Base-by-base conservation (phyloP, 2,888 invertebrate genomes). In the Scaptomyza polygonia region DNA sequence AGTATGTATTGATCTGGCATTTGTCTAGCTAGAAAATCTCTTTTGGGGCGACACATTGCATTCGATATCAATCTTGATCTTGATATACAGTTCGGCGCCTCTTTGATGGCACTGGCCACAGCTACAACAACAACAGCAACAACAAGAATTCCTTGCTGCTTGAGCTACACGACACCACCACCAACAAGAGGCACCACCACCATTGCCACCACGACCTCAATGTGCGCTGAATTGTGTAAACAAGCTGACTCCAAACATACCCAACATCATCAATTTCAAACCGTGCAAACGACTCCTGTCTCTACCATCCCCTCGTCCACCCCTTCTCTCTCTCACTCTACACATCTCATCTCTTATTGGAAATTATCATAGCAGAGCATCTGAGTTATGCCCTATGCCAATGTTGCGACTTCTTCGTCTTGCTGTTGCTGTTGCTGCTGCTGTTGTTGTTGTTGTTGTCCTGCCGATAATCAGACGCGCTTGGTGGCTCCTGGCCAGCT, bases 221-320 rank as follows among this genome's bases (percentile, higher is more conserved):
- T 90, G 90, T 88, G 89, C 90, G 90, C 78, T 90, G 91, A 90
- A 88, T 90, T 90, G 90, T 89, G 90, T 90, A 90, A 90, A 90
- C 90, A 90, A 88, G 90, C 89, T 90, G 90, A 89, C 89, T 86
- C 89, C 89, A 86, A 88, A 86, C 86, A 86, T 88, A 88, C 88
- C 72, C 82, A 81, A 80, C 90, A 86, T 90, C 90, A 90, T 90
- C 90, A 89, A 89, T 90, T 89, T 89, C 79, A 58, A 79, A 63
- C 65, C 63, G 59, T 56, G 63, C 63, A 56, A 48, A 25, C 48
- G 18, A n/a, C 30, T 45, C 67, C 67, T 44, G 25, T 18, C 40
- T 40, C 36, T 32, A 16, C 21, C 36, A n/a, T 11, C 14, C 8
- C 18, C 9, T 39, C 9, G 5, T 43, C n/a, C 18, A 12, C 7